These are phyloP conservation scores for Tenebrosternarchus preto DNA, from an alignment of 2,113 vertebrate genomes.

Conservation along the genomic window DNA sequence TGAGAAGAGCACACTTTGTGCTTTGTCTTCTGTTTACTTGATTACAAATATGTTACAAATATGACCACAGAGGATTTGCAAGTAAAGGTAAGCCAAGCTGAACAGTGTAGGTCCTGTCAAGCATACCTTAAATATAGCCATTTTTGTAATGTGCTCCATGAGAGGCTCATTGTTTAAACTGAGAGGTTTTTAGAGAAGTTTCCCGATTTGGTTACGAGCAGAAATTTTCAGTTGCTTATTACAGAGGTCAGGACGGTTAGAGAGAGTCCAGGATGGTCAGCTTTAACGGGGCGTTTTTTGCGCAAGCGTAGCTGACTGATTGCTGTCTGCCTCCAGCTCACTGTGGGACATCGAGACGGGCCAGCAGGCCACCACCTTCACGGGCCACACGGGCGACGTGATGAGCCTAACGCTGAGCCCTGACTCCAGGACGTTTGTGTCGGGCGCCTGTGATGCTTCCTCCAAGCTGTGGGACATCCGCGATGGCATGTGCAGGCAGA, in stretches of 20 bases:
- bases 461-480: conserved; percentile 97
- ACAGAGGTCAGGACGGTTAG: too few species aligned
- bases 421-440: conserved; percentile 91
- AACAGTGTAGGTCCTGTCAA: too few species aligned
- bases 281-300: too few species aligned
- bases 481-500: conserved; percentile 96
- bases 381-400: conserved; percentile 93
- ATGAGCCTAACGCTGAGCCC: conserved; percentile 97
- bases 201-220: too few species aligned
- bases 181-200: too few species aligned
- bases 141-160: too few species aligned
- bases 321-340: conserved; percentile 73
- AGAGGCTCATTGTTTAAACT: too few species aligned
- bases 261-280: too few species aligned
- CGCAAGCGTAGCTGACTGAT: neutral
- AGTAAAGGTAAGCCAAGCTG: too few species aligned
- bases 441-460: conserved; percentile 95
- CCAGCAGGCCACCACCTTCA: conserved; percentile 90
- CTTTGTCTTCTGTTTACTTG: neutral
- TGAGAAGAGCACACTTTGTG: conserved; percentile 67
- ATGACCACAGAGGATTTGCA: neutral
- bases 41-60: neutral
- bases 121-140: too few species aligned
- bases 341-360: conserved; percentile 98
- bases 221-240: too few species aligned